Percentiles rank a stretch among this genome's conserved stretches.
Evolutionary conservation across 2,888 invertebrate genomes (phyloP).

Genomic region (Dryococelus australis): DNA sequence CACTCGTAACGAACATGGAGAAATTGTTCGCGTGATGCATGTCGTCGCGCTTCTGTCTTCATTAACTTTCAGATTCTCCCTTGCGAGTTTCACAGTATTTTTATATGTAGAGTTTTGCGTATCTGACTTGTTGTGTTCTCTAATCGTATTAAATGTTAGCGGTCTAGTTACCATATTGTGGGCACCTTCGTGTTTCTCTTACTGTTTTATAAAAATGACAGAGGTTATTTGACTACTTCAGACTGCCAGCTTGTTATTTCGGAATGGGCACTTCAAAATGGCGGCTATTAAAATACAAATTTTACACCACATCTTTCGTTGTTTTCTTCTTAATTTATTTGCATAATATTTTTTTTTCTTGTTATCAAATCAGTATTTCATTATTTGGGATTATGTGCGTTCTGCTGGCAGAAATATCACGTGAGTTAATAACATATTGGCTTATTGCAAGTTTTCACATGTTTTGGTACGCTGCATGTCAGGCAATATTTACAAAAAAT

Average conservation of each 20-base stretch:
- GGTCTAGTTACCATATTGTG: no score
- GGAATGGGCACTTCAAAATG: constrained; percentile 80
- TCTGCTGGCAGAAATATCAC: background rate
- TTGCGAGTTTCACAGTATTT: no score
- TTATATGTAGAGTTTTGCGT: no score
- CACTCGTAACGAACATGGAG: no score
- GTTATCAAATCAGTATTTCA: background rate
- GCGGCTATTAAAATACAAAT: constrained; percentile 72
- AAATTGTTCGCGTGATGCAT: no score
- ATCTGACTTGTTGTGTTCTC: no score
- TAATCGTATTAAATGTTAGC: no score
- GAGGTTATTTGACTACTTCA: constrained; percentile 37
- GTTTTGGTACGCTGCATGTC: background rate
- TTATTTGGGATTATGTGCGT: background rate
- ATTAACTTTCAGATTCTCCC: no score
- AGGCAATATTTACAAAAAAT: background rate
- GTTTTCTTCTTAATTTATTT: constrained; percentile 35
- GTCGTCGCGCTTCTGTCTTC: no score
- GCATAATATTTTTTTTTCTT: constrained; percentile 13
- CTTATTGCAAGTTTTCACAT: background rate
- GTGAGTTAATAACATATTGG: background rate
- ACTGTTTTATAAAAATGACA: background rate
- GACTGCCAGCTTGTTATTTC: constrained; percentile 52
- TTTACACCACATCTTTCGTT: constrained; percentile 62
- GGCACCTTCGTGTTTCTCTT: no score